These are phyloP conservation scores for Bagarius yarrelli DNA, from an alignment of 2,113 vertebrate species.

Conservation along the genomic window DNA sequence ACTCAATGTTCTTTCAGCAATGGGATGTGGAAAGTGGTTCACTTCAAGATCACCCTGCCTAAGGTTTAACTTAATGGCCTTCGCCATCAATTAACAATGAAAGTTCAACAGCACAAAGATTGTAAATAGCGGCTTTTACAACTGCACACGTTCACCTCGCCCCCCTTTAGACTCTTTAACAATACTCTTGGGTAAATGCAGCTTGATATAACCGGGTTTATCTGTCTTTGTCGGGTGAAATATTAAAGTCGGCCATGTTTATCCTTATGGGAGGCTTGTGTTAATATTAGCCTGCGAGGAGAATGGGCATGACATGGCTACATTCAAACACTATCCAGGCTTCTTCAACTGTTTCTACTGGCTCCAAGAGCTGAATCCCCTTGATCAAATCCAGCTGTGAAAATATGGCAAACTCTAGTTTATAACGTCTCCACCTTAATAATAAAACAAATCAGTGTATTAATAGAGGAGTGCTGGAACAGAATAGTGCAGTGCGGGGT, in stretches of 20 bases:
- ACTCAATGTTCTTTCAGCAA: neutral
- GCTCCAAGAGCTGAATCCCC: neutral
- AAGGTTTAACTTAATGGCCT: neutral
- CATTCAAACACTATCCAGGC: constrained; percentile 8
- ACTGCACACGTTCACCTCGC: constrained; percentile 1
- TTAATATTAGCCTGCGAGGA: constrained; percentile 35
- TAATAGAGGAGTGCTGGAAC: constrained; percentile 19
- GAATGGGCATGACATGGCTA: neutral
- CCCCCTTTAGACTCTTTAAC: constrained; percentile 7
- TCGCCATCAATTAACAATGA: neutral
- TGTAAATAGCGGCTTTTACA: constrained; percentile 8
- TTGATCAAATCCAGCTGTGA: constrained; percentile 45
- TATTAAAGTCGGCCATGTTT: constrained; percentile 15
- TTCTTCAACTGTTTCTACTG: constrained; percentile 47
- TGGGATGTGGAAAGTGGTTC: constrained; percentile 25
- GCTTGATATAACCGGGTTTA: constrained; percentile 13
- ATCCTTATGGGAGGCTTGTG: constrained; percentile 25
- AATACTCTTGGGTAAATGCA: constrained; percentile 19
- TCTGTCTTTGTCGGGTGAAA: constrained; percentile 13
- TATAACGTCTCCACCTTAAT: constrained; percentile 17
- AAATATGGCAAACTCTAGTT: constrained; percentile 40
- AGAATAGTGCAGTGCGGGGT: neutral
- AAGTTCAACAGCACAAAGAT: constrained; percentile 4
- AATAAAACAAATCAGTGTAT: constrained; percentile 23
- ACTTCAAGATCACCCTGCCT: constrained; percentile 8